Evolutionary conservation across 2,797 vertebrate genomes (phyloP), one percentile per base, ranked within the genome.

Genomic region (Rhynchotus rufescens): DNA sequence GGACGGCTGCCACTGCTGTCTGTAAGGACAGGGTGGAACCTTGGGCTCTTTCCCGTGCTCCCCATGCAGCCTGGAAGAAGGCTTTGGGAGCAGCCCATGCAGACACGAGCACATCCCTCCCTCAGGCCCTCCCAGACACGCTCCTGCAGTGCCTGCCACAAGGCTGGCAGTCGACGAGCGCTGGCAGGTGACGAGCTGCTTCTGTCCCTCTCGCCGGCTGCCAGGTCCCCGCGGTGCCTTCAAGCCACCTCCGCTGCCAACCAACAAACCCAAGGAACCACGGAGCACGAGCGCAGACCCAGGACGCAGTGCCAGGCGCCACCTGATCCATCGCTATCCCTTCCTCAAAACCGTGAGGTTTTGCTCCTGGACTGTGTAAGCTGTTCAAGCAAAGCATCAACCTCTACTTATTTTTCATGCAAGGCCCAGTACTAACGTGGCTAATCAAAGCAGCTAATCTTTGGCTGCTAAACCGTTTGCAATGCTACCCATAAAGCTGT

Each of bases 361-460:
- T 82, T 64, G 72, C 68, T 92, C 82, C 80, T 15, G 30, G 59
- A 54, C n/a, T 8, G 8, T 7, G 8, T 2, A 26, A 72, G 34
- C 36, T 81, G 81, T 44, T 32, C 2, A 3, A 47, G 64, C n/a
- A 83, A 88, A 89, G 44, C 83, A 71, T 68, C 52, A 12, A 61
- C 42, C 80, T 80, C 81, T 62, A 61, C 71, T 79, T 73, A 34
- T 38, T 88, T 54, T 64, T 54, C 85, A 52, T n/a, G 42, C 30
- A 68, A 28, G 69, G 82, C 66, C 30, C 64, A 38, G 26, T 17
- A 42, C 28, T 84, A 68, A 72, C 17, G 66, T 49, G 47, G 86
- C 82, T 91, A 95, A 89, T 92, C 92, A 80, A 6, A 84, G 75
- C 86, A 81, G 54, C 88, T 84, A 77, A 87, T 90, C 92, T 92